A percentile compares a stretch with the other conserved stretches of the same genome.
Conservation (phyloP, 2,113 vertebrate genomes). For the Bucco capensis region DNA sequence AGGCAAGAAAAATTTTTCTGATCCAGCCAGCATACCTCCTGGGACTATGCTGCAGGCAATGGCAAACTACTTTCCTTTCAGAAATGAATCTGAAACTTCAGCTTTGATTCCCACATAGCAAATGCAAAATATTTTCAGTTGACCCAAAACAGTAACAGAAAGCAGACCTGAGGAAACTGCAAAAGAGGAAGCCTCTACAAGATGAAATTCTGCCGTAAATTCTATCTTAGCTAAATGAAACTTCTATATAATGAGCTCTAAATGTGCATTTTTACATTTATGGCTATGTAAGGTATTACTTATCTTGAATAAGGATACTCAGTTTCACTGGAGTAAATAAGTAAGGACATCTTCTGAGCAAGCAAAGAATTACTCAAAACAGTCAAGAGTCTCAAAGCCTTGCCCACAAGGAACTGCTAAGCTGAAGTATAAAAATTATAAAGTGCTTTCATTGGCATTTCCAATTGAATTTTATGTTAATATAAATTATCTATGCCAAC, state of each 20-base stretch:
- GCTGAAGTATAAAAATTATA: neutral
- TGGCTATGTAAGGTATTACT: neutral
- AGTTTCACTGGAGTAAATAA: neutral
- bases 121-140: neutral
- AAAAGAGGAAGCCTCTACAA: neutral
- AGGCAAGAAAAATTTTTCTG: neutral
- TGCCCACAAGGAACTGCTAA: neutral
- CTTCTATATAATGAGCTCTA: neutral
- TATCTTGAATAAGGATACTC: neutral
- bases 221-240: neutral
- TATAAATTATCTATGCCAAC: neutral
- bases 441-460: neutral
- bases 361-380: neutral
- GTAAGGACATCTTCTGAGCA: neutral
- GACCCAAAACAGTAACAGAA: neutral
- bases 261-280: neutral
- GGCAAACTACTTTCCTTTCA: neutral
- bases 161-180: neutral
- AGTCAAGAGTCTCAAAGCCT: neutral
- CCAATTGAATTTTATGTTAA: neutral
- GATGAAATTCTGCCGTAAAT: neutral
- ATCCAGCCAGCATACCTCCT: neutral
- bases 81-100: neutral
- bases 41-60: neutral
- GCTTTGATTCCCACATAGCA: neutral